A percentile compares a stretch with the other conserved stretches of the same genome.
These are phyloP conservation scores for Calameuta idolon DNA, from an alignment of 2,888 invertebrate genomes.

Conservation along the genomic window DNA sequence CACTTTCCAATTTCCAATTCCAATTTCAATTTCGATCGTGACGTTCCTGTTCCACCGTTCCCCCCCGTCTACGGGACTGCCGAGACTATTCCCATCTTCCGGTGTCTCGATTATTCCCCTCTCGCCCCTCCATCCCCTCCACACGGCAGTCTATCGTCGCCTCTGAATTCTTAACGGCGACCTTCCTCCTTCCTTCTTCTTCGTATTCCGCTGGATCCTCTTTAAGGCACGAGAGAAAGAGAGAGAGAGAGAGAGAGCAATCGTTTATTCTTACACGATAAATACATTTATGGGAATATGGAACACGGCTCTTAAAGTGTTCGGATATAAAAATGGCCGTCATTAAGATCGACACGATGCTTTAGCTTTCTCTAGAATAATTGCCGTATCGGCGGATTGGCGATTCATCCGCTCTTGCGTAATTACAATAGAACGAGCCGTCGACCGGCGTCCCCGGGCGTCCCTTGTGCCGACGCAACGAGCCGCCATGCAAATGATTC, in stretches of 20 bases:
- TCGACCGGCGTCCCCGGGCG: not conserved
- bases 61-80: not conserved
- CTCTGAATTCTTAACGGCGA: not conserved
- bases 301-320: not conserved
- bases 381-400: not conserved
- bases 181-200: not conserved
- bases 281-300: not conserved
- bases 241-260: too few relatives aligned
- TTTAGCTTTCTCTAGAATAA: not conserved
- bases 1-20: constrained; percentile 46
- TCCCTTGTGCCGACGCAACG: not conserved
- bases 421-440: not conserved
- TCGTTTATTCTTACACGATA: not conserved
- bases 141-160: not conserved
- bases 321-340: not conserved
- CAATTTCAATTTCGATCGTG: constrained; percentile 40
- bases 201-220: not conserved
- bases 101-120: constrained; percentile 27
- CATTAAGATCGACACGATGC: not conserved
- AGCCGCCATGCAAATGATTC: not conserved
- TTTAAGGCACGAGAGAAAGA: not conserved
- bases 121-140: too few relatives aligned
- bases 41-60: not conserved
- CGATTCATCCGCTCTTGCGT: not conserved
- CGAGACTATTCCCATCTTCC: not conserved